Conservation (phyloP, 2,888 invertebrate genomes). For the Terebella lapidaria region DNA sequence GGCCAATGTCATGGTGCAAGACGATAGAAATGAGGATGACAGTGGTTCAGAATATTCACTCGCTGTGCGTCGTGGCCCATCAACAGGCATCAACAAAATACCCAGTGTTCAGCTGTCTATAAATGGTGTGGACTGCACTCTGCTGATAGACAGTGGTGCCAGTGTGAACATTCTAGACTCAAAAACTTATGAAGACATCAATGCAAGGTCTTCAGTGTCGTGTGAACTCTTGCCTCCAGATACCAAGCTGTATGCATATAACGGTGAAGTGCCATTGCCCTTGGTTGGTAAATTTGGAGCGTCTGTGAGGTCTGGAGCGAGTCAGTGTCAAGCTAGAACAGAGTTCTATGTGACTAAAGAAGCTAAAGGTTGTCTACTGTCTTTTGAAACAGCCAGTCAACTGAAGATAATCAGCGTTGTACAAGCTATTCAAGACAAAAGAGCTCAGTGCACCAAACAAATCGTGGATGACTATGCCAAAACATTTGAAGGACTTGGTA, state of each 20-base stretch:
- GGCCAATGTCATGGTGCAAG: too few relatives aligned
- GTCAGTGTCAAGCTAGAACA: background rate
- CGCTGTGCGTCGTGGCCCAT: background rate
- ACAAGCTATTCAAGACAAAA: too few relatives aligned
- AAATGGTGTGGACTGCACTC: background rate
- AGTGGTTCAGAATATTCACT: background rate
- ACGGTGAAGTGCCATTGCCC: background rate
- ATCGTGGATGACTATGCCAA: background rate
- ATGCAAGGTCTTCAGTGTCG: background rate
- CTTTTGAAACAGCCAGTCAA: background rate
- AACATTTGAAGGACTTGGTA: background rate
- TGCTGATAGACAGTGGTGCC: background rate
- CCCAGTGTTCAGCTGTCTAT: background rate
- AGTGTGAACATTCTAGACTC: background rate
- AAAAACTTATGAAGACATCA: too few relatives aligned
- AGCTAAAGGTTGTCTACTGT: background rate
- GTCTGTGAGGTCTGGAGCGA: background rate
- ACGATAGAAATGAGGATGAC: too few relatives aligned
- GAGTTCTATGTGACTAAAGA: background rate
- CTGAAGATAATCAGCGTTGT: background rate
- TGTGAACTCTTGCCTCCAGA: background rate
- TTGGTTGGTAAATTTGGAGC: background rate
- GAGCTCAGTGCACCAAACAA: too few relatives aligned
- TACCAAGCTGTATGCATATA: too few relatives aligned
- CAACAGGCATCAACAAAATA: background rate